Base-by-base conservation (phyloP, 2,888 invertebrate genomes). In the Mythimna vitellina region DNA sequence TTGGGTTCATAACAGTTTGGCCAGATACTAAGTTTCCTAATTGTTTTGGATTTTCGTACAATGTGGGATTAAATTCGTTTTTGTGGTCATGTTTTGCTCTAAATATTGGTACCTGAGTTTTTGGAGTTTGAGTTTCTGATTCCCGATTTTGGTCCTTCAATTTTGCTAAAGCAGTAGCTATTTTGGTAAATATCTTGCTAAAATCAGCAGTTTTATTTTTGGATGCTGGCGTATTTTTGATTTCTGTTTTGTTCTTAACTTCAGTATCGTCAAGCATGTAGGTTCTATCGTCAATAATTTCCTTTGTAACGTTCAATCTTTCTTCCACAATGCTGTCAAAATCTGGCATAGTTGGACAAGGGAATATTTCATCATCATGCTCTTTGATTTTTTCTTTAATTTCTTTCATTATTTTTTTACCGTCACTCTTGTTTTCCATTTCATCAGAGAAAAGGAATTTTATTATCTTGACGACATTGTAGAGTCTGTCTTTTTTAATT, bases 361-460 rank as follows among this genome's bases (percentile, higher is more conserved):
- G 49, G 0, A 56, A 46, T 5, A 42, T 12, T 9, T 64, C 17
- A 20, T 70, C 67, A 38, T 72, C 68, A 9, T 51, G 22, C 6
- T 78, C 60, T 2, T 70, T 68, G 2, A 20, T 3, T 20, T 72
- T 73, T 38, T 79, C 66, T 53, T 74, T 63, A 1, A 32, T 10
- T 58, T 78, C 65, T 60, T 73, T 54, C 0, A 49, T 29, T 0
- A 38, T 25, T 32, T 74, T 69, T 54, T 20, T 22, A 10, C 3
- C 3, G 9, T 70, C 70, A 12, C 10, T 22, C 0, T 77, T 67
- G 6, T 73, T 72, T 12, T 78, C 74, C 1, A 51, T 65, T 63
- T 81, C 89, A 17, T 88, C 86, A 3, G 83, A 65, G 3, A 89
- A 74, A 9, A 89, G 76, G 14, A 68, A 73, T 67, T 89, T 88